Evolutionary conservation across 2,888 invertebrate genomes (phyloP), one percentile per base, ranked within the genome.

Genomic region (Tupiocoris notatus): DNA sequence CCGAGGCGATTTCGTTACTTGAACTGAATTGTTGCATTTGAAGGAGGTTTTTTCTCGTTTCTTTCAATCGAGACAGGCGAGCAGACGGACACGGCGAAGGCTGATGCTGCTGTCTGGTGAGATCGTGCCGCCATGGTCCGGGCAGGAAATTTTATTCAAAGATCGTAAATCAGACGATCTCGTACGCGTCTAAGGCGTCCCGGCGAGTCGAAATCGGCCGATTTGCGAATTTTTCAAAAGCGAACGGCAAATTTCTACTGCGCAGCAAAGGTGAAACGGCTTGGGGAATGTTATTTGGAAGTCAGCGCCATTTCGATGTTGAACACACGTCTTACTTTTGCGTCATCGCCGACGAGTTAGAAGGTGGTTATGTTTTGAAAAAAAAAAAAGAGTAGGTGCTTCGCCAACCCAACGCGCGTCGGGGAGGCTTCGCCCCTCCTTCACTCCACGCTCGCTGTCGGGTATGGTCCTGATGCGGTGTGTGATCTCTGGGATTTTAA

Each of bases 21-120:
- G 59, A n/a, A 59, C 18, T 61, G 21, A 61, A 61, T 61, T 61
- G 61, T 61, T 61, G 61, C 61, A 61, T 61, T 61, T 61, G 61
- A 61, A 61, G 18, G 17, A 61, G 20, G 61, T 61, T 61, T 61
- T 61, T 61, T 61, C 21, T 61, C 61, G 39, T 39, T 39, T 39
- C 39, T 39, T 18, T 61, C 61, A 61, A 18, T 12, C 39, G 39
- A 12, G 39, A 39, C 39, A n/a, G n/a, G n/a, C n/a, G n/a, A n/a
- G 39, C 39, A 39, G 39, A 39, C 39, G 39, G 39, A 12, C 39
- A 39, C 3, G 39, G 12, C 39, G 39, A 12, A 39, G 39, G 6
- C 39, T 39, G 39, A n/a, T n/a, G n/a, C n/a, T 39, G 39, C 12
- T 39, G 39, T 3, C 39, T 12, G 39, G 39, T 12, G 39, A 39